A percentile compares a stretch with the other conserved stretches of the same genome.
phyloP scores from a whole-genome alignment of 2,113 vertebrate species.

The Oxygymnocypris stewartii region DNA sequence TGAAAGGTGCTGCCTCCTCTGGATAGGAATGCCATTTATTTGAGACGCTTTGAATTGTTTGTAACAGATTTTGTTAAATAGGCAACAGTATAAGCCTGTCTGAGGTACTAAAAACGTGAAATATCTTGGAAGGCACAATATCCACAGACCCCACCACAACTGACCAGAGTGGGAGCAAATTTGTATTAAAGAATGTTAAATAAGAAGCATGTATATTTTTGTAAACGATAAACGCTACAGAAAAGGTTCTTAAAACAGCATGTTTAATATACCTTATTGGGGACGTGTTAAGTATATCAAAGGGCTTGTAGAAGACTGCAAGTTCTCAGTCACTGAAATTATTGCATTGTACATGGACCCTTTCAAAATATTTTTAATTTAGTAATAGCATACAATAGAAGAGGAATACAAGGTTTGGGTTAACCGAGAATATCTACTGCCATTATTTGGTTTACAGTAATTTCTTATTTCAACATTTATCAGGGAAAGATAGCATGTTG shows the following conservation, averaged over 20 bases:
- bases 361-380: not conserved
- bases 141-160: not conserved
- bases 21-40: not conserved
- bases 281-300: not conserved
- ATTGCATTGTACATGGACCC: not conserved
- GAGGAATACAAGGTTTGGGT: not conserved
- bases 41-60: not conserved
- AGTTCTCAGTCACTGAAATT: not conserved
- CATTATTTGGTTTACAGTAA: no score
- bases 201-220: no score
- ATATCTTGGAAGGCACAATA: not conserved
- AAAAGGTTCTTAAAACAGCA: no score
- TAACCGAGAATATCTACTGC: no score
- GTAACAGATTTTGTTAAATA: not conserved
- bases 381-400: not conserved
- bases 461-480: not conserved
- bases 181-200: not conserved
- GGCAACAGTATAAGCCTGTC: not conserved
- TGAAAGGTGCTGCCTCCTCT: conserved; percentile 8
- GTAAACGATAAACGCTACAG: not conserved
- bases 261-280: not conserved
- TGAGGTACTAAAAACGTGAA: not conserved
- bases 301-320: not conserved
- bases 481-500: not conserved
- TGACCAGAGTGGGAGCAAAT: not conserved